Percentiles rank a stretch among this genome's conserved stretches.
phyloP scores from a whole-genome alignment of 2,888 invertebrate genomes.

The Microctonus hyperodae region DNA sequence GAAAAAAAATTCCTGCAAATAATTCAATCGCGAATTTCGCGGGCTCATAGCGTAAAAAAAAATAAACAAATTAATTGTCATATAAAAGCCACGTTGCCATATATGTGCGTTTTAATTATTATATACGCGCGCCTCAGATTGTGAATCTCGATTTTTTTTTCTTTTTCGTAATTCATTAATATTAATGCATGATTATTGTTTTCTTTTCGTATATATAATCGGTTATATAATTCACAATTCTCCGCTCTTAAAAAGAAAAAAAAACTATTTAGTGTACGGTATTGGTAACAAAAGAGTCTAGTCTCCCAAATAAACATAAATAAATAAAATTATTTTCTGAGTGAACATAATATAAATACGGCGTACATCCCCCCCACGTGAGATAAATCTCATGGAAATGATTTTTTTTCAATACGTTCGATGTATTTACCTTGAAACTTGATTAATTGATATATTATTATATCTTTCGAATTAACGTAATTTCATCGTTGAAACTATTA shows the following conservation, averaged over 20 bases:
- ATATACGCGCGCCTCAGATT: neutral
- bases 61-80: neutral
- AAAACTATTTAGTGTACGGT: slow-evolving; percentile 21
- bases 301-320: slow-evolving; percentile 51
- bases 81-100: neutral
- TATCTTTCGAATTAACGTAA: slow-evolving; percentile 18
- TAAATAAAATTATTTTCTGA: slow-evolving; percentile 52
- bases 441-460: neutral
- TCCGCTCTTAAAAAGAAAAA: slow-evolving; percentile 25
- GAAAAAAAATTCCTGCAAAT: neutral
- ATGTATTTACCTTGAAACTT: slow-evolving; percentile 14
- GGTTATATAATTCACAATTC: slow-evolving; percentile 9
- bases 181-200: neutral
- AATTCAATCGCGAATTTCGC: neutral
- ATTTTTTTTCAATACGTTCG: slow-evolving; percentile 34
- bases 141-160: neutral
- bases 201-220: neutral
- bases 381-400: slow-evolving; percentile 44
- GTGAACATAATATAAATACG: slow-evolving; percentile 36
- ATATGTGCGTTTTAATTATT: neutral
- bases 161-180: neutral
- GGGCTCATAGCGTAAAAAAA: neutral
- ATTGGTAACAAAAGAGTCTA: slow-evolving; percentile 45
- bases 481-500: slow-evolving; percentile 31
- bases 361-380: slow-evolving; percentile 36